Evolutionary conservation across 2,888 invertebrate species (phyloP).

Genomic region (Julus scanicus): DNA sequence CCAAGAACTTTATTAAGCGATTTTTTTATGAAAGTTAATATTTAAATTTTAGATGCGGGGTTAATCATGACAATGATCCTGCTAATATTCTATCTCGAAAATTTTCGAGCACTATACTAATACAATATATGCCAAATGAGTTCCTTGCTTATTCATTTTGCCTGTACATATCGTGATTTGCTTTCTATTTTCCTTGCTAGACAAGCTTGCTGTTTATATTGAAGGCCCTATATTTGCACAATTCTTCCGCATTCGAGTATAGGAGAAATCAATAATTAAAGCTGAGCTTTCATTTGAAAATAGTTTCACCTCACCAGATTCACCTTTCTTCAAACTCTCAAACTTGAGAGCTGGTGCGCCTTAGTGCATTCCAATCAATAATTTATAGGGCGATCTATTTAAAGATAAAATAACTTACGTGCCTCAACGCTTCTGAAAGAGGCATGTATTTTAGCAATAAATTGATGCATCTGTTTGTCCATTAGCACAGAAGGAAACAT

Average conservation of each 20-base stretch:
- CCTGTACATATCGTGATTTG: neutral
- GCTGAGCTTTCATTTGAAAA: neutral
- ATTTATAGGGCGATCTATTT: neutral
- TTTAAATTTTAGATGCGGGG: too few relatives aligned
- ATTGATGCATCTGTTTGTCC: neutral
- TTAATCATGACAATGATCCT: too few relatives aligned
- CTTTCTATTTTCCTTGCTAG: neutral
- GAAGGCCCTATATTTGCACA: neutral
- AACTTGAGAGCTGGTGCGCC: neutral
- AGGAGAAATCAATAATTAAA: constrained; percentile 55
- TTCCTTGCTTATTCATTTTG: neutral
- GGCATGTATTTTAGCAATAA: neutral
- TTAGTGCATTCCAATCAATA: neutral
- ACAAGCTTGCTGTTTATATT: neutral
- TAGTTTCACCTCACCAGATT: neutral
- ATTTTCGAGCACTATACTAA: too few relatives aligned
- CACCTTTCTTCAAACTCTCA: neutral
- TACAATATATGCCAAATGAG: neutral
- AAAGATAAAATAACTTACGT: neutral
- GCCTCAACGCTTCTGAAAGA: neutral
- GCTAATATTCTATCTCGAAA: too few relatives aligned
- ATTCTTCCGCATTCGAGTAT: neutral
- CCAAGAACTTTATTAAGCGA: too few relatives aligned
- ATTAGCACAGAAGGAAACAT: neutral
- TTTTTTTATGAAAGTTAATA: too few relatives aligned